A percentile compares a stretch with the other conserved stretches of the same genome.
phyloP scores from a whole-genome alignment of 2,113 vertebrate genomes.

The Protobothrops flavoviridis region DNA sequence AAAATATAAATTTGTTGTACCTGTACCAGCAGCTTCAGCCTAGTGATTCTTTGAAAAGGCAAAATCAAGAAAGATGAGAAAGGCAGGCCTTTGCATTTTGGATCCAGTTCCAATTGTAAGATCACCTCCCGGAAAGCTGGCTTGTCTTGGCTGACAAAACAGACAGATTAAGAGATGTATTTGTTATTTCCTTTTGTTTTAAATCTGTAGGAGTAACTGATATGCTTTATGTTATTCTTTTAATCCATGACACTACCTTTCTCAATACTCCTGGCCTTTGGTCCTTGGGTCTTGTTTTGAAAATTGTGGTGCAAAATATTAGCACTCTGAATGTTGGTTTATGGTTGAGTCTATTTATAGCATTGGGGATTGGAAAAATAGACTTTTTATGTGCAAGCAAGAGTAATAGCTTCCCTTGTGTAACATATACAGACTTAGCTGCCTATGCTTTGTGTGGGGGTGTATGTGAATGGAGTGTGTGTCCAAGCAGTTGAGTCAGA shows the following conservation, averaged over 20 bases:
- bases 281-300: background rate
- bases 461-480: slow-evolving; percentile 50
- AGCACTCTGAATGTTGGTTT: slow-evolving; percentile 45
- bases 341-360: slow-evolving; percentile 49
- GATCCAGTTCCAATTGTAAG: slow-evolving; percentile 82
- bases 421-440: slow-evolving; percentile 46
- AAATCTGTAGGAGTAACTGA: background rate
- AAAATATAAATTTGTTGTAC: slow-evolving; percentile 61
- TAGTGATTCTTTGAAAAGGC: slow-evolving; percentile 95
- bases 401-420: slow-evolving; percentile 38
- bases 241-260: slow-evolving; percentile 1
- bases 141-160: slow-evolving; percentile 84
- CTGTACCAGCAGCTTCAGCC: slow-evolving; percentile 94
- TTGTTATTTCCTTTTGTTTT: background rate
- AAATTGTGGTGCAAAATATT: background rate
- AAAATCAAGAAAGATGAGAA: slow-evolving; percentile 96
- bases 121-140: slow-evolving; percentile 86
- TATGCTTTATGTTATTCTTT: slow-evolving; percentile 3
- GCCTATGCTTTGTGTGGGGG: slow-evolving; percentile 37
- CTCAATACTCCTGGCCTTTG: background rate
- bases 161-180: slow-evolving; percentile 2
- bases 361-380: slow-evolving; percentile 46
- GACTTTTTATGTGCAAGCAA: slow-evolving; percentile 39
- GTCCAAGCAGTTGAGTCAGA: slow-evolving; percentile 64
- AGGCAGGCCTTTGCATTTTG: slow-evolving; percentile 86